Conservation (phyloP, 2,888 invertebrate species). For the Papilio elwesi region DNA sequence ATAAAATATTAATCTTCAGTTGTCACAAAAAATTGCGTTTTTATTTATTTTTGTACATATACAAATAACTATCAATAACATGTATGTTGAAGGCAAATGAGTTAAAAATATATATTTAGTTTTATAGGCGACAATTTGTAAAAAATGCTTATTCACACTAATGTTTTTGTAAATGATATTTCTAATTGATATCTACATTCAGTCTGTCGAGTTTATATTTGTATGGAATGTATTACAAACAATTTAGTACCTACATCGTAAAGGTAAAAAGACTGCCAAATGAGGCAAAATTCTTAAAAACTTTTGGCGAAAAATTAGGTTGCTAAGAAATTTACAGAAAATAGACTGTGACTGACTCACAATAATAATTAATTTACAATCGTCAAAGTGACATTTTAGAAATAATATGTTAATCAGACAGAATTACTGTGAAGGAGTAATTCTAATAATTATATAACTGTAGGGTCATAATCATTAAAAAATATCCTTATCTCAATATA, state of each 20-base stretch:
- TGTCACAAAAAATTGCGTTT: too few relatives aligned
- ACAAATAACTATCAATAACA: neutral
- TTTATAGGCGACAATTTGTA: conserved; percentile 26
- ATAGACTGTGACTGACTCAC: neutral
- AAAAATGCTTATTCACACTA: conserved; percentile 42
- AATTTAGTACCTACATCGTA: conserved; percentile 26
- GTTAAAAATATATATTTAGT: conserved; percentile 1
- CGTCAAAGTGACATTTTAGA: too few relatives aligned
- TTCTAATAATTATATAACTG: too few relatives aligned
- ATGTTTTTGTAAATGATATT: conserved; percentile 53
- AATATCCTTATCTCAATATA: too few relatives aligned
- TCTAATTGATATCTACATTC: conserved; percentile 62
- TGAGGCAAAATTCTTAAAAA: conserved; percentile 4
- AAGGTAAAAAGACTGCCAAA: conserved; percentile 34
- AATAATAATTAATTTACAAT: too few relatives aligned
- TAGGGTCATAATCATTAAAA: too few relatives aligned
- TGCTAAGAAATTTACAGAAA: too few relatives aligned
- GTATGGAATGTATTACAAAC: conserved; percentile 63
- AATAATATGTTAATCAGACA: too few relatives aligned
- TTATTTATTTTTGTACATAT: too few relatives aligned
- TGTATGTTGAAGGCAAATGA: conserved; percentile 26
- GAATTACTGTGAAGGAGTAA: too few relatives aligned
- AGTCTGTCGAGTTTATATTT: conserved; percentile 62
- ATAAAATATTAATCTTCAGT: too few relatives aligned
- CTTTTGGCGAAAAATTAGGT: neutral